These are phyloP conservation scores for Eustalomyia histrio DNA, from an alignment of 2,888 invertebrate genomes.

Conservation along the genomic window DNA sequence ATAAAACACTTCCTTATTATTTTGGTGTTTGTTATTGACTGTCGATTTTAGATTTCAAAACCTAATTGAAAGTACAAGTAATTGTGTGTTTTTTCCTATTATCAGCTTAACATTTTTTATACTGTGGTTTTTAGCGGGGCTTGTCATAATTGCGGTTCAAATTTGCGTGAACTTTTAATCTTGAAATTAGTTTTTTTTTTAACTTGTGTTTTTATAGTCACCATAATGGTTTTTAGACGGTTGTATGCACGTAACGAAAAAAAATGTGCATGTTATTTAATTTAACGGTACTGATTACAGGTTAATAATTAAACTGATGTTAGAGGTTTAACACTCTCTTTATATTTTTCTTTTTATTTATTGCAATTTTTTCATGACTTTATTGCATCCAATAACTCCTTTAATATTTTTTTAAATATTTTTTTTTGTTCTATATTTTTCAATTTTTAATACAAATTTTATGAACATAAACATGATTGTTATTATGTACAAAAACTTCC, in stretches of 20 bases:
- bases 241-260: not conserved
- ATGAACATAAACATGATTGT: too few species aligned
- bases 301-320: too few species aligned
- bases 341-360: too few species aligned
- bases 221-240: not conserved
- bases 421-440: too few species aligned
- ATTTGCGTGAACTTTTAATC: constrained; percentile 50
- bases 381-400: too few species aligned
- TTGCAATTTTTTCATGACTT: too few species aligned
- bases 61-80: not conserved
- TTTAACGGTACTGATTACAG: too few species aligned
- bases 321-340: too few species aligned
- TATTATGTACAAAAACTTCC: too few species aligned
- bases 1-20: constrained; percentile 33
- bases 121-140: constrained; percentile 15
- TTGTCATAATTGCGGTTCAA: constrained; percentile 29
- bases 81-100: not conserved
- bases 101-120: constrained; percentile 2
- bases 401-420: too few species aligned
- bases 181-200: constrained; percentile 23
- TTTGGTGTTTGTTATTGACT: constrained; percentile 29
- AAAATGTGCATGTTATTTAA: too few species aligned
- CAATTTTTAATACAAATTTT: too few species aligned
- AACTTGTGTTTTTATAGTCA: not conserved
- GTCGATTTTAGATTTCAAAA: constrained; percentile 2